Evolutionary conservation across 2,797 vertebrate genomes (phyloP).

Genomic region (Sylvia borin): DNA sequence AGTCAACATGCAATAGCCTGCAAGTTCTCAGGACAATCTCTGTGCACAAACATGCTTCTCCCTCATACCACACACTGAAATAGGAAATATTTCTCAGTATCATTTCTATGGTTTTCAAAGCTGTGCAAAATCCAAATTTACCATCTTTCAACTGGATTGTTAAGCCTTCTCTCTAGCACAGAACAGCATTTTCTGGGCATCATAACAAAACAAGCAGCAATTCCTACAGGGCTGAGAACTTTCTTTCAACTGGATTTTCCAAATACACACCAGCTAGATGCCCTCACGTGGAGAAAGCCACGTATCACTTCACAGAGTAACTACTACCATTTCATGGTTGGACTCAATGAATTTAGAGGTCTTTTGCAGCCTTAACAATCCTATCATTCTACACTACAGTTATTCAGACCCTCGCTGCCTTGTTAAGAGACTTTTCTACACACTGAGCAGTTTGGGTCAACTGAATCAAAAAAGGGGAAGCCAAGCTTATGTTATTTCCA

Average conservation of each 20-base stretch:
- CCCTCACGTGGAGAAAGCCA: not conserved
- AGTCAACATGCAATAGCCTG: not conserved
- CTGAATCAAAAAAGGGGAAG: not conserved
- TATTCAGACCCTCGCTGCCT: not conserved
- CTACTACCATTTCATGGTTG: not conserved
- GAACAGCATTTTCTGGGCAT: not conserved
- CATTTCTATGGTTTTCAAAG: not conserved
- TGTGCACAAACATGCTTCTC: not conserved
- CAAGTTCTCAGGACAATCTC: not conserved
- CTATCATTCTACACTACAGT: not conserved
- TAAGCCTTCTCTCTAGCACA: not conserved
- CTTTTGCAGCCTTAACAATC: not conserved
- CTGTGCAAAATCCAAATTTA: not conserved
- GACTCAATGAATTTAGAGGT: not conserved
- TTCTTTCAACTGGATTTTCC: not conserved
- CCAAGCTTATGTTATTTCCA: not conserved
- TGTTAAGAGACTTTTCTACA: not conserved
- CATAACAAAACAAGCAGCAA: not conserved
- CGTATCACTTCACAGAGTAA: not conserved
- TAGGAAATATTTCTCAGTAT: not conserved
- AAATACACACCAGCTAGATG: not conserved
- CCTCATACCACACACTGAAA: not conserved
- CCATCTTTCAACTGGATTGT: rapidly evolving
- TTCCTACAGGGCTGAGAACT: not conserved
- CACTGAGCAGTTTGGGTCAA: not conserved